These are phyloP conservation scores for Marmota monax DNA, from an alignment of 2,113 vertebrate genomes.

Conservation along the genomic window DNA sequence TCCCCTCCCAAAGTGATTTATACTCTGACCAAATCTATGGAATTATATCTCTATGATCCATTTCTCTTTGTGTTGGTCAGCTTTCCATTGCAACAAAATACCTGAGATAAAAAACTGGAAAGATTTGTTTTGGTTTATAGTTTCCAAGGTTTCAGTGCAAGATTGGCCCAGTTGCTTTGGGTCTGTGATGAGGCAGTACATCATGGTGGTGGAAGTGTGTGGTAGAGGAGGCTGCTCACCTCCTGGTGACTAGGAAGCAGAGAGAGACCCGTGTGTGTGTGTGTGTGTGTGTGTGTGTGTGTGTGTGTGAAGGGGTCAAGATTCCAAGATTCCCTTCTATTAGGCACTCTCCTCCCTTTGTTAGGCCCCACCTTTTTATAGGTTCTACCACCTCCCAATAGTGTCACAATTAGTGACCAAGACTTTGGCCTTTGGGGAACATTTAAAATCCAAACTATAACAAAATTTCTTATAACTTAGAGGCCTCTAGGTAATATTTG, in stretches of 20 bases:
- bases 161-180: neutral
- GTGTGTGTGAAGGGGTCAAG: neutral
- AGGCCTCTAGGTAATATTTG: neutral
- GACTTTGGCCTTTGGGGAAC: neutral
- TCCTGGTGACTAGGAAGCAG: too few relatives aligned
- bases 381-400: neutral
- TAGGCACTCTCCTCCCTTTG: neutral
- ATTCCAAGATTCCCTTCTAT: neutral
- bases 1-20: neutral
- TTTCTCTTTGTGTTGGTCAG: neutral
- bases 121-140: neutral
- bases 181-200: neutral
- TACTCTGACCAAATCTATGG: neutral
- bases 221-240: neutral
- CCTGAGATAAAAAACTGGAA: neutral
- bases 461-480: neutral
- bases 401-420: neutral
- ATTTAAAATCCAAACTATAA: neutral
- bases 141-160: neutral
- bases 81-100: neutral
- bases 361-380: neutral
- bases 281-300: too few relatives aligned
- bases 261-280: too few relatives aligned
- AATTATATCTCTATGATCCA: neutral
- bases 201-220: neutral